Percentiles rank a stretch among this genome's conserved stretches.
phyloP scores from a whole-genome alignment of 1,140 invertebrate species.

The Lysiphlebus fabarum region DNA sequence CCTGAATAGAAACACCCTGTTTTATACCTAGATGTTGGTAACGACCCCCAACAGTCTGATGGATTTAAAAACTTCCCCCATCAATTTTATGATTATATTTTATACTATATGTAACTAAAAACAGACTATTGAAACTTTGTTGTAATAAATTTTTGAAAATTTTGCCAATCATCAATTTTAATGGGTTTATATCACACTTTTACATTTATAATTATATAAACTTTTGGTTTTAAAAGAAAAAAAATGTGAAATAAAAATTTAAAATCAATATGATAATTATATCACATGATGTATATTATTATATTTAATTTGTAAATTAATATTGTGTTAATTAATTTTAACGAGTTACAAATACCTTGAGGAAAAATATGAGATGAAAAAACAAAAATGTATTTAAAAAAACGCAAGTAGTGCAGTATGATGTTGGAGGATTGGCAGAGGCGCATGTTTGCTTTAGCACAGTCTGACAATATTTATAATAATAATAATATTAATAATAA shows the following conservation, averaged over 20 bases:
- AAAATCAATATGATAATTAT: too few relatives aligned
- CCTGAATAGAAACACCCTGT: neutral
- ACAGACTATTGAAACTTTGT: too few relatives aligned
- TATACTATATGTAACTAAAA: too few relatives aligned
- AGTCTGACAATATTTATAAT: slow-evolving; percentile 27
- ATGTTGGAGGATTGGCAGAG: slow-evolving; percentile 7
- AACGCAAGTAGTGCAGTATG: neutral
- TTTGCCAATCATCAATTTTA: slow-evolving; percentile 7
- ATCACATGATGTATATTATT: too few relatives aligned
- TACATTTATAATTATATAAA: too few relatives aligned
- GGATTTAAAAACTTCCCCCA: slow-evolving; percentile 4
- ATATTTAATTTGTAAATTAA: too few relatives aligned
- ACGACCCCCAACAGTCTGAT: slow-evolving; percentile 16
- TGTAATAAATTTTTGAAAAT: neutral
- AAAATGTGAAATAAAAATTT: too few relatives aligned
- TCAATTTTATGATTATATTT: slow-evolving; percentile 2
- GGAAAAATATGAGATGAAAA: neutral
- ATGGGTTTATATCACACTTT: too few relatives aligned
- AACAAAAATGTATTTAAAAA: neutral
- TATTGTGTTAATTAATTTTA: neutral
- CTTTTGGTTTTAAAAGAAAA: too few relatives aligned
- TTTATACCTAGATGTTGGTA: slow-evolving; percentile 1
- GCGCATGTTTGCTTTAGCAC: slow-evolving; percentile 35
- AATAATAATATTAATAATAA: too few relatives aligned
- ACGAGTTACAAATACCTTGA: slow-evolving; percentile 1